Evolutionary conservation across 2,113 vertebrate genomes (phyloP).

Genomic region (Polyodon spathula): DNA sequence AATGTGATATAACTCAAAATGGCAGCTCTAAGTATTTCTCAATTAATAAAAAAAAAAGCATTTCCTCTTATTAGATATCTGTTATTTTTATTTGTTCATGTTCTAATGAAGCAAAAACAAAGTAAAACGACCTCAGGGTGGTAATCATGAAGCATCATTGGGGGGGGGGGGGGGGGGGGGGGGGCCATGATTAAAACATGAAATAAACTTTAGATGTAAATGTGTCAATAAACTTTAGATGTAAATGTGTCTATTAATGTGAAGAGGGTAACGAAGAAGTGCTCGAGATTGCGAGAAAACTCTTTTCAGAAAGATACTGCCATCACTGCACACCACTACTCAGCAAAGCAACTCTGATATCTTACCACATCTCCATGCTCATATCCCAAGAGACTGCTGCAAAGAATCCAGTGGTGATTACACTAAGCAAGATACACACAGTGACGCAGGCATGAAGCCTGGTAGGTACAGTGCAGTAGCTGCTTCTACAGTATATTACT

Average conservation of each 20-base stretch:
- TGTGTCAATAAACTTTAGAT: background rate
- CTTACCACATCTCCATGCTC: background rate
- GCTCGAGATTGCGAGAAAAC: background rate
- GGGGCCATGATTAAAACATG: too few species aligned
- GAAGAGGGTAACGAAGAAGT: background rate
- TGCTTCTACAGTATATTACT: too few species aligned
- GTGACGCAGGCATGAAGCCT: too few species aligned
- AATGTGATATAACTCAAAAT: conserved; percentile 20
- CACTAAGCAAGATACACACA: too few species aligned
- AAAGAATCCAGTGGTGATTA: background rate
- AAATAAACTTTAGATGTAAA: background rate
- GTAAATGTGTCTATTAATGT: background rate
- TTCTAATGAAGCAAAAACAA: conserved; percentile 22
- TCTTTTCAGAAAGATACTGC: background rate
- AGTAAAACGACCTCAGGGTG: background rate
- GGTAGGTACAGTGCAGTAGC: too few species aligned
- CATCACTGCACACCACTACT: conserved; percentile 1
- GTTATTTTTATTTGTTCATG: conserved; percentile 25
- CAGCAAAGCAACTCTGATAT: background rate
- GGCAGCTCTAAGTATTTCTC: too few species aligned
- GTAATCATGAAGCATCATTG: too few species aligned
- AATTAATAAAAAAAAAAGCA: too few species aligned
- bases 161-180: too few species aligned
- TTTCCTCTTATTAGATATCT: too few species aligned
- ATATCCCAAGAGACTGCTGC: background rate